Percentiles rank a stretch among this genome's conserved stretches.
Evolutionary conservation across 2,113 vertebrate species (phyloP).

Genomic region (Australoheros scitulus): DNA sequence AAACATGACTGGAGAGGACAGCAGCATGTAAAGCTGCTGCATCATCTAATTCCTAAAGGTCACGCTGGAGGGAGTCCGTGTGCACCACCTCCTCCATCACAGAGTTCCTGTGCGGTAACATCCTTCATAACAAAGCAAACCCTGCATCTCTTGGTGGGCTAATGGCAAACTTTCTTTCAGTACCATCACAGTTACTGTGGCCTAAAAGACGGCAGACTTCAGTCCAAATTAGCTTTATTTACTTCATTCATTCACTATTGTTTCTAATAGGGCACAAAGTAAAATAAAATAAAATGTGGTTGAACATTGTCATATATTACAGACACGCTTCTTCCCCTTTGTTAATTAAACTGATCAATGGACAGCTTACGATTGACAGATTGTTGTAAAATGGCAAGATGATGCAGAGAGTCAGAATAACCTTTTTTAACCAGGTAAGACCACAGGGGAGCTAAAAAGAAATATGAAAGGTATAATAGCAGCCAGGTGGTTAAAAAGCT

Average conservation of each 20-base stretch:
- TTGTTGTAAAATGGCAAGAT: too few relatives aligned
- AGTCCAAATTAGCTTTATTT: background rate
- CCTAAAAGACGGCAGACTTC: background rate
- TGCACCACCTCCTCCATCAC: background rate
- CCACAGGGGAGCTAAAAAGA: background rate
- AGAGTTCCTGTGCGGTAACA: background rate
- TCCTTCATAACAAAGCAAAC: background rate
- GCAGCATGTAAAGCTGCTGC: constrained; percentile 41
- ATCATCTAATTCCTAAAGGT: constrained; percentile 59
- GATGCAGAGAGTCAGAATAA: background rate
- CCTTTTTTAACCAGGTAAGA: background rate
- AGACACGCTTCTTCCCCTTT: background rate
- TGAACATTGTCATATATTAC: rapidly evolving
- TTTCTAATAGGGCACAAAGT: background rate
- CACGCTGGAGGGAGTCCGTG: constrained; percentile 18
- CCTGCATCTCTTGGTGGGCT: background rate
- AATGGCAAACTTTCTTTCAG: background rate
- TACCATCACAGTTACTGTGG: too few relatives aligned
- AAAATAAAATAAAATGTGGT: too few relatives aligned
- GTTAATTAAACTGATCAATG: background rate
- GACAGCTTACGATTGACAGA: background rate
- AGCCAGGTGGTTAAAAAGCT: background rate
- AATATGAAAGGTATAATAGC: background rate
- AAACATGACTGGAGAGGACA: constrained; percentile 35
- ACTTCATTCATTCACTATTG: background rate